Conservation (phyloP, 1,140 invertebrate species). For the Diuraphis noxia region DNA sequence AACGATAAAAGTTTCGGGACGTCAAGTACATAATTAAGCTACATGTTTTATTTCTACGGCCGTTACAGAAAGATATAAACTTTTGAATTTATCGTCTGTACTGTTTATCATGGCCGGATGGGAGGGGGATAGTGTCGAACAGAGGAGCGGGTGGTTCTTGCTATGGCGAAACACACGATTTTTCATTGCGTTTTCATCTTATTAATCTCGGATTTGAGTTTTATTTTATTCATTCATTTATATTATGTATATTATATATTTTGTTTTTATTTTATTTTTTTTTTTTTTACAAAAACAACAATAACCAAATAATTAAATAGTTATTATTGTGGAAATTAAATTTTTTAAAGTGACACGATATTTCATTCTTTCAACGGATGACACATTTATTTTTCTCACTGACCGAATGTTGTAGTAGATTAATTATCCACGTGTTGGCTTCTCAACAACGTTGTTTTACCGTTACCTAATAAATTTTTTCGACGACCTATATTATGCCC, state of each 20-base stretch:
- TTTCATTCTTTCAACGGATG: not conserved
- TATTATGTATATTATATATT: not conserved
- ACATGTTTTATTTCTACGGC: conserved; percentile 51
- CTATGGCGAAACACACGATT: conserved; percentile 29
- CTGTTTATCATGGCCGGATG: too few species aligned
- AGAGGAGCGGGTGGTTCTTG: not conserved
- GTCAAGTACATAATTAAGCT: conserved; percentile 53
- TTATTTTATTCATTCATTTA: conserved; percentile 14
- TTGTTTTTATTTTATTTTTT: not conserved
- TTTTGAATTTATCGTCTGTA: conserved; percentile 39
- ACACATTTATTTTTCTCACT: not conserved
- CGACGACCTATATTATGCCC: not conserved
- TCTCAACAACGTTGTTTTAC: not conserved
- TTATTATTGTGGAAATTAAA: not conserved
- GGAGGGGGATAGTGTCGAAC: not conserved
- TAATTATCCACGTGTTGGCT: too few species aligned
- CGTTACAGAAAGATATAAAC: conserved; percentile 52
- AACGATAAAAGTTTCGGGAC: conserved; percentile 52
- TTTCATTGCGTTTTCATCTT: conserved; percentile 39
- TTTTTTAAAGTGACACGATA: not conserved
- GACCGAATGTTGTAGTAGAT: not conserved
- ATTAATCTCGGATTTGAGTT: conserved; percentile 28
- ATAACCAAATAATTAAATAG: not conserved
- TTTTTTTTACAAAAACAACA: not conserved
- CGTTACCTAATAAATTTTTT: not conserved